Percentiles rank a stretch among this genome's conserved stretches.
Evolutionary conservation across 2,113 vertebrate genomes (phyloP).

Genomic region (Triplophysa siluroides): DNA sequence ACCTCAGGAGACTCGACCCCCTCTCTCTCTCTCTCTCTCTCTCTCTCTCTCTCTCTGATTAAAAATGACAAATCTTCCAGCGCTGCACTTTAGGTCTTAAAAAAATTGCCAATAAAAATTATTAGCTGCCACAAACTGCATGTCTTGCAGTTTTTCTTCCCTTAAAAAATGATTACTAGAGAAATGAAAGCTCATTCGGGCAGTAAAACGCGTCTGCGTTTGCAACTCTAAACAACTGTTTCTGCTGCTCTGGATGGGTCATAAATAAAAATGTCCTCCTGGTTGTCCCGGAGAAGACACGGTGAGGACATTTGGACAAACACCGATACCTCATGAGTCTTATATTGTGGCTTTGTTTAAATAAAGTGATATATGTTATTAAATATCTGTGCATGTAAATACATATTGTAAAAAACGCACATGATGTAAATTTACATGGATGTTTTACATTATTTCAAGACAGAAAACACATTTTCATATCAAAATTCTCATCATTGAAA

Average conservation of each 20-base stretch:
- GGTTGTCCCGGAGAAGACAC: neutral
- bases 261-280: constrained; percentile 45
- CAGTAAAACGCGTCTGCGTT: constrained; percentile 48
- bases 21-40: constrained; percentile 29
- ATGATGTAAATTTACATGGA: too few species aligned
- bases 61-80: constrained; percentile 53
- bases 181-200: constrained; percentile 45
- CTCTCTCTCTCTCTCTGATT: constrained; percentile 36
- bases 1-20: constrained; percentile 34
- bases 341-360: neutral
- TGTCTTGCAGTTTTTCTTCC: constrained; percentile 54
- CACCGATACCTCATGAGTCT: neutral
- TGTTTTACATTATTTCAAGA: too few species aligned
- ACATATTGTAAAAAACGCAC: too few species aligned
- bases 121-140: constrained; percentile 59
- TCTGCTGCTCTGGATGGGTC: constrained; percentile 44
- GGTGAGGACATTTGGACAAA: constrained; percentile 9
- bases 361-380: neutral
- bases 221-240: constrained; percentile 52
- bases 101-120: constrained; percentile 59
- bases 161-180: constrained; percentile 57
- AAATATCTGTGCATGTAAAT: neutral
- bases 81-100: constrained; percentile 53
- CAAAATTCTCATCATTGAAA: too few species aligned
- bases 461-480: too few species aligned